Evolutionary conservation across 2,797 vertebrate species (phyloP), one percentile per base, ranked within the genome.

Genomic region (Galago senegalensis): DNA sequence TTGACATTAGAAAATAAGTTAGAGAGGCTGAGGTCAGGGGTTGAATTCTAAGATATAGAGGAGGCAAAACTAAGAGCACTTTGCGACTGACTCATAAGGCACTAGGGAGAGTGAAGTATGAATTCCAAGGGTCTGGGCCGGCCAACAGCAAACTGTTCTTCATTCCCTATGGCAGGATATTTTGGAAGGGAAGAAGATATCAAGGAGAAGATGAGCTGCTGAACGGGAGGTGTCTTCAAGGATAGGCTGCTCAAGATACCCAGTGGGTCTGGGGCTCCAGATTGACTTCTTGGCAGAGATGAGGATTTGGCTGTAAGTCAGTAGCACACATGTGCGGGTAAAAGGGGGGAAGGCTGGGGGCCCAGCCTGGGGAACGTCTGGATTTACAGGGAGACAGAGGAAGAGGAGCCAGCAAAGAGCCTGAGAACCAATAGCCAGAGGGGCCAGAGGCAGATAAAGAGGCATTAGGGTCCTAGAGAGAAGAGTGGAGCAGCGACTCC

Each of bases 131-230:
- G 23, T 65, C 37, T 37, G 61, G n/a, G 61, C 34, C 29, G 58
- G 37, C 69, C 84, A 40, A 70, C 0, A 18, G 4, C 7, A 13
- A 56, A 34, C 5, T 27, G 12, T 89, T 46, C 65, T n/a, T 40
- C 58, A 9, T 2, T 21, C 9, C 16, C 63, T 31, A 23, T 0
- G 9, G 25, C 0, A 37, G n/a, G 25, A 40, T 11, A 53, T 21
- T 82, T 25, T 23, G 18, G 25, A 76, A 89, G 53, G 77, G 34
- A 89, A 56, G 29, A 29, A 18, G 40, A 31, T 23, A 21, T 23
- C 37, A 53, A 76, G 27, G n/a, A 77, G 11, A 90, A 27, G 27
- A 25, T 0, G 4, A 9, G 49, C 20, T 4, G 4, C 13, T 76
- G 86, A 53, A 56, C 6, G 46, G 23, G 37, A 87, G 53, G 2